A percentile compares a stretch with the other conserved stretches of the same genome.
phyloP scores from a whole-genome alignment of 1,140 invertebrate genomes.

The Zaprionus taronus region DNA sequence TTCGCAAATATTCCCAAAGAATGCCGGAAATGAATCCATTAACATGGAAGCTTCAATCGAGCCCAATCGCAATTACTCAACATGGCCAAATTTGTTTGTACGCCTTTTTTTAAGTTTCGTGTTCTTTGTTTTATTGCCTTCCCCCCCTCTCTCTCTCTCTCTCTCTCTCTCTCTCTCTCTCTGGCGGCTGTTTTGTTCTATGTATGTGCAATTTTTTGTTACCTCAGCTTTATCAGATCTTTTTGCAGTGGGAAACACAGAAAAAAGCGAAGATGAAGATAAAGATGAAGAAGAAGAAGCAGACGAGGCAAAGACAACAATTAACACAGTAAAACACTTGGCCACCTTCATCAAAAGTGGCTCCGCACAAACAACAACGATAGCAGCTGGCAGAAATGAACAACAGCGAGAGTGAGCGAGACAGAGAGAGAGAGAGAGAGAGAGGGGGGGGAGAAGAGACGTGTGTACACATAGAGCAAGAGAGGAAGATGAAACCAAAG shows the following conservation, averaged over 20 bases:
- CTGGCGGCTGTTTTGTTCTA: slow-evolving; percentile 27
- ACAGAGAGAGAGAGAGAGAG: neutral
- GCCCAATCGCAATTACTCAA: slow-evolving; percentile 42
- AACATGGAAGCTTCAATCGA: slow-evolving; percentile 19
- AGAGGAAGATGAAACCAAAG: slow-evolving; percentile 58
- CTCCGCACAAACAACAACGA: slow-evolving; percentile 26
- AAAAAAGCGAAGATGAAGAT: slow-evolving; percentile 39
- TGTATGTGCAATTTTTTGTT: slow-evolving; percentile 48
- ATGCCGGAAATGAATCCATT: slow-evolving; percentile 43
- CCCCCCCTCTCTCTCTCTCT: neutral
- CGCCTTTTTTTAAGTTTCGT: slow-evolving; percentile 17
- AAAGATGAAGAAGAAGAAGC: slow-evolving; percentile 18
- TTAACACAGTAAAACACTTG: slow-evolving; percentile 67
- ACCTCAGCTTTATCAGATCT: slow-evolving; percentile 50
- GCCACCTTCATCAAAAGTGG: slow-evolving; percentile 53
- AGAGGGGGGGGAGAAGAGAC: neutral
- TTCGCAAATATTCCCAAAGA: slow-evolving; percentile 25
- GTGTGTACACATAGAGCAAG: neutral
- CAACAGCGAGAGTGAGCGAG: slow-evolving; percentile 21
- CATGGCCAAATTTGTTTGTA: slow-evolving; percentile 24
- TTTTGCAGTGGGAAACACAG: slow-evolving; percentile 16
- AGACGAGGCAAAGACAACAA: slow-evolving; percentile 62
- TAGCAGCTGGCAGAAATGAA: slow-evolving; percentile 40
- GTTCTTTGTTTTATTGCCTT: slow-evolving; percentile 26
- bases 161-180: neutral